Base-by-base conservation (phyloP, 2,113 vertebrate genomes). In the Prinia subflava region DNA sequence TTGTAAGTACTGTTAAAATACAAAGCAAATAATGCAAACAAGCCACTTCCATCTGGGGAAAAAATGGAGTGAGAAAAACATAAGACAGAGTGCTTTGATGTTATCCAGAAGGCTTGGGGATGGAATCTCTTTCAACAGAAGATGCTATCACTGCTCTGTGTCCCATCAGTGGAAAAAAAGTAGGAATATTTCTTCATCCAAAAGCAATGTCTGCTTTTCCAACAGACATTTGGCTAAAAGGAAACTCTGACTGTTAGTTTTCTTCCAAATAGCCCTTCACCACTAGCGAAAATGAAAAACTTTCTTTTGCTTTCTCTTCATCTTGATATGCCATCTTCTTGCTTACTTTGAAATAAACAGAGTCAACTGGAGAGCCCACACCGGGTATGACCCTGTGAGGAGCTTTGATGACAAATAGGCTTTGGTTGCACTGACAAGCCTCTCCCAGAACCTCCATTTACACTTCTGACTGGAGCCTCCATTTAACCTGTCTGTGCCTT, bases 281-380 rank as follows among this genome's bases (percentile, higher is more conserved):
- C 33, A 19, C 10, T 74, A 50, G 19, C 33, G 23, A 62, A 35
- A n/a, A 76, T 13, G 17, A 76, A 76, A 55, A 64, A 10, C 49
- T 92, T 91, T 71, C 52, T 50, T 15, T 50, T 68, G 53, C 5
- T 30, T 86, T 86, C 19, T 69, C 7, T 69, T 74, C 11, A 6
- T 30, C 68, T 53, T 41, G 22, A 53, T 64, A 77, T 15, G 3
- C 5, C 8, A 49, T 17, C 68, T 81, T 42, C 41, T 52, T 88
- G 56, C 59, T 74, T 50, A 22, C n/a, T 83, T 41, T 92, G 55
- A 80, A 24, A 57, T 41, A 60, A 28, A 30, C 21, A 64, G 14
- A 41, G 4, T 23, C 63, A 77, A 10, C 0, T 0, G n/a, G 25
- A 68, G 22, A 80, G 19, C 15, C 33, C 15, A 25, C 1, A 63